A percentile compares a stretch with the other conserved stretches of the same genome.
Evolutionary conservation across 2,113 vertebrate species (phyloP).

Genomic region (Istiophorus platypterus): DNA sequence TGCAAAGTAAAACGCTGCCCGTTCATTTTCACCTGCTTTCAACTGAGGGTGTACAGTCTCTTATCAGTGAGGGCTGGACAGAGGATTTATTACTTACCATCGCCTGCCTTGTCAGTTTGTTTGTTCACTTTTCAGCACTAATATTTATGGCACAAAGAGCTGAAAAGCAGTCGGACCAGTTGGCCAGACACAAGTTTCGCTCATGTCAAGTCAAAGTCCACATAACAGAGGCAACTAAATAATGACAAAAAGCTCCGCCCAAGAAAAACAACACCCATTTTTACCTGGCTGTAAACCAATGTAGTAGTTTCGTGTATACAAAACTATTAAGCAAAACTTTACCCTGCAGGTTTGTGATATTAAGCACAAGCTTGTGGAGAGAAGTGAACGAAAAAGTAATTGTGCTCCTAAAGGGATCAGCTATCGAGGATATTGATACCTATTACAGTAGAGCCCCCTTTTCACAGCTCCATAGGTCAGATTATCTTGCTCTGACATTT

Average conservation of each 20-base stretch:
- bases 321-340: background rate
- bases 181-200: background rate
- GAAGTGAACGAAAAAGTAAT: background rate
- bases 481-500: background rate
- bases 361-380: background rate
- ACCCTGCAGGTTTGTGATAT: background rate
- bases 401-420: background rate
- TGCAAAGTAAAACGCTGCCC: background rate
- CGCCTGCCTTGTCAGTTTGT: slow-evolving; percentile 16
- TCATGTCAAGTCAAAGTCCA: slow-evolving; percentile 20
- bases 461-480: background rate
- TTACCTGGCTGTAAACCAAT: background rate
- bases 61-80: slow-evolving; percentile 17
- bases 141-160: slow-evolving; percentile 5
- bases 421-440: background rate
- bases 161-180: slow-evolving; percentile 55
- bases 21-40: background rate
- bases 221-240: background rate
- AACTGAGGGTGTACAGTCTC: background rate
- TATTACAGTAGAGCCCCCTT: background rate
- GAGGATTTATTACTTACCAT: slow-evolving; percentile 10
- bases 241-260: background rate
- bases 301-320: background rate
- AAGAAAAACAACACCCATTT: background rate
- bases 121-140: background rate